Evolutionary conservation across 1,140 invertebrate species (phyloP).

Genomic region (Drosophila littoralis): DNA sequence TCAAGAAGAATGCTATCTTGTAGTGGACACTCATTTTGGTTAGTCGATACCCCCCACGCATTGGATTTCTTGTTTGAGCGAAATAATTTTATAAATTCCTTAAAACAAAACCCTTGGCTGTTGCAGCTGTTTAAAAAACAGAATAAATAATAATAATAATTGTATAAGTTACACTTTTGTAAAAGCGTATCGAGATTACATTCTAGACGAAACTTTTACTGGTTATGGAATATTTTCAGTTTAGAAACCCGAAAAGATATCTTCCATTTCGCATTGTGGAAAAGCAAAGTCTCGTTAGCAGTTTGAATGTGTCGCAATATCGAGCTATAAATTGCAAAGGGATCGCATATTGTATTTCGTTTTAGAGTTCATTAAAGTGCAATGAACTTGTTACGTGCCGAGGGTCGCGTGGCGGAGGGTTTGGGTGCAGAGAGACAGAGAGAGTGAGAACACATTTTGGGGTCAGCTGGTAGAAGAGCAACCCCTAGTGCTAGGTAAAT

Average conservation of each 20-base stretch:
- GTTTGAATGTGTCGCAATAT: constrained; percentile 4
- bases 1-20: no score
- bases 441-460: constrained; percentile 26
- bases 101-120: no score
- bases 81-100: no score
- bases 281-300: constrained; percentile 9
- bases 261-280: not conserved
- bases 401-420: not conserved
- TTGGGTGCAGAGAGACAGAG: not conserved
- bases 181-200: not conserved
- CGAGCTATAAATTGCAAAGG: constrained; percentile 21
- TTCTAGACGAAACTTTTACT: no score
- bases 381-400: constrained; percentile 66
- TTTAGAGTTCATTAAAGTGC: constrained; percentile 70
- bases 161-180: no score
- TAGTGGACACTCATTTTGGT: no score
- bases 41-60: no score
- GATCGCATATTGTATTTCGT: constrained; percentile 43
- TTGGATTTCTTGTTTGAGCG: no score
- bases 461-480: constrained; percentile 30
- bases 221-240: not conserved
- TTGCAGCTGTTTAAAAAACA: no score
- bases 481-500: constrained; percentile 53
- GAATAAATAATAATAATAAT: not conserved
- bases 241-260: not conserved